These are phyloP conservation scores for Mobula hypostoma DNA, from an alignment of 2,113 vertebrate species.

Conservation along the genomic window DNA sequence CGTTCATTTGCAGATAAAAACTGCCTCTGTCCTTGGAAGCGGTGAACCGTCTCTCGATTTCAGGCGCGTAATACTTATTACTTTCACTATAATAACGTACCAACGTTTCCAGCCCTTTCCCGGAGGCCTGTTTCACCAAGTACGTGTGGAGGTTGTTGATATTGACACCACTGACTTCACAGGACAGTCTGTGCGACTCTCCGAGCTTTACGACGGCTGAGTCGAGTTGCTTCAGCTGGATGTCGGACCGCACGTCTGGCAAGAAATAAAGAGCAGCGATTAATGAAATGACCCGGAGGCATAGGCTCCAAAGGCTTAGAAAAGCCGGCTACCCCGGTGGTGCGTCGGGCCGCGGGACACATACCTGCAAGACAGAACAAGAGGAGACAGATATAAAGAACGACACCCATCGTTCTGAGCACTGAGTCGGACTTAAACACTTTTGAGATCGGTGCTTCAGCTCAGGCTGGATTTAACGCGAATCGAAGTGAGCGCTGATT, in stretches of 20 bases:
- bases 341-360: neutral
- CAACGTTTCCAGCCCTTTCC: no score
- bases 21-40: no score
- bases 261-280: neutral
- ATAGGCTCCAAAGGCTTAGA: neutral
- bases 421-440: neutral
- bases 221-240: neutral
- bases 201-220: constrained; percentile 42
- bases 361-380: neutral
- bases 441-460: neutral
- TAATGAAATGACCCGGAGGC: neutral
- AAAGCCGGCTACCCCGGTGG: neutral
- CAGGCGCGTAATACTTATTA: no score
- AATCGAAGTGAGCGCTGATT: neutral
- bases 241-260: constrained; percentile 38
- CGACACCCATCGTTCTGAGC: neutral
- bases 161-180: no score
- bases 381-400: no score
- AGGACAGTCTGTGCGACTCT: constrained; percentile 42
- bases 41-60: no score
- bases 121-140: no score
- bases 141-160: no score
- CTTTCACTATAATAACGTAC: no score
- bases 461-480: neutral
- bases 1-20: no score